phyloP scores from a whole-genome alignment of 2,113 vertebrate species.

The Tenrec ecaudatus region DNA sequence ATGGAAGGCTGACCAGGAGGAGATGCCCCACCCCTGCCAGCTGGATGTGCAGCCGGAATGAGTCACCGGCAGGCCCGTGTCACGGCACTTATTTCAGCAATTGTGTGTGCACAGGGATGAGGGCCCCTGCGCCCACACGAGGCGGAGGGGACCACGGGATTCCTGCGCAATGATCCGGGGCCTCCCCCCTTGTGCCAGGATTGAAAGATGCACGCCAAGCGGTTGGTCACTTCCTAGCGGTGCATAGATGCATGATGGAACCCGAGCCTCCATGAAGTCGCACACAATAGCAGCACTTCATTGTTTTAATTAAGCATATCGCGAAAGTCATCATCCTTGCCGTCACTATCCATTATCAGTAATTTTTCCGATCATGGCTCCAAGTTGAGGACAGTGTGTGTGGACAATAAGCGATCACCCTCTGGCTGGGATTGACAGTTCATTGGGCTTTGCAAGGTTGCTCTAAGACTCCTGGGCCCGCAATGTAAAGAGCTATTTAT shows the following conservation, averaged over 20 bases:
- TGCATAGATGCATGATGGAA: constrained; percentile 85
- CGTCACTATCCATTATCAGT: constrained; percentile 92
- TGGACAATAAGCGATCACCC: constrained; percentile 91
- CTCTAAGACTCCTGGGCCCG: constrained; percentile 87
- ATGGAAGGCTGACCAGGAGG: constrained; percentile 1
- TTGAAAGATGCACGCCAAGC: constrained; percentile 88
- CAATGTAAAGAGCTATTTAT: constrained; percentile 89
- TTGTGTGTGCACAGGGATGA: constrained; percentile 45
- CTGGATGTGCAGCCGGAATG: constrained; percentile 13
- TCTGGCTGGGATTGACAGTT: constrained; percentile 86
- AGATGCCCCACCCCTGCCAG: background rate
- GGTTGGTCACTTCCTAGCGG: constrained; percentile 84
- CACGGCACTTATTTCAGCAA: constrained; percentile 41
- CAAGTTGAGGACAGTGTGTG: constrained; percentile 85
- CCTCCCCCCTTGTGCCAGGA: constrained; percentile 83
- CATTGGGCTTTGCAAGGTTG: constrained; percentile 85
- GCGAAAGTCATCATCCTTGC: constrained; percentile 95
- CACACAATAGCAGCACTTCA: constrained; percentile 89
- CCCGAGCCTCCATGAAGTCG: constrained; percentile 82
- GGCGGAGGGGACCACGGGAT: background rate
- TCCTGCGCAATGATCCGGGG: constrained; percentile 67
- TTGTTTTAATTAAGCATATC: constrained; percentile 97
- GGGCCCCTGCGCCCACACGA: background rate
- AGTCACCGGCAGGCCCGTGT: constrained; percentile 53
- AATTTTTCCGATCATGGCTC: constrained; percentile 88